Percentiles rank a stretch among this genome's conserved stretches.
Evolutionary conservation across 2,888 invertebrate genomes (phyloP).

Genomic region (Arge pagana): DNA sequence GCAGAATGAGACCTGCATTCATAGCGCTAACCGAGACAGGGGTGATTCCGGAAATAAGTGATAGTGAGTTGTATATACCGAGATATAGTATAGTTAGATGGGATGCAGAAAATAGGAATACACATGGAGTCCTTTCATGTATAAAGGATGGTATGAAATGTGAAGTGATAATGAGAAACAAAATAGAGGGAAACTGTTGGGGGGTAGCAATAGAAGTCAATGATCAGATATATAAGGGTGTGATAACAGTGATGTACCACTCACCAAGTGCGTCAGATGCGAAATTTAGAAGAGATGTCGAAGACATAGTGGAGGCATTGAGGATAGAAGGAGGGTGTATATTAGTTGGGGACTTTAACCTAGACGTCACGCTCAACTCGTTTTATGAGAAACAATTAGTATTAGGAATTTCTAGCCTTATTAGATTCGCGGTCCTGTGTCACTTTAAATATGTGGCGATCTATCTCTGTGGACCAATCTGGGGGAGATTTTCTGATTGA

Average conservation of each 20-base stretch:
- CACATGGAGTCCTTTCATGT: constrained; percentile 5
- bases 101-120: constrained; percentile 16
- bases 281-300: constrained; percentile 22
- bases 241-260: constrained; percentile 22
- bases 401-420: constrained; percentile 9
- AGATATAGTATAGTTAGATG: constrained; percentile 22
- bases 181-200: constrained; percentile 17
- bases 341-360: constrained; percentile 20
- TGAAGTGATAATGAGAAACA: not conserved
- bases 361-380: constrained; percentile 3
- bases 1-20: constrained; percentile 18
- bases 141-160: constrained; percentile 10
- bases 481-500: too few species aligned
- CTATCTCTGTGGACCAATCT: too few species aligned
- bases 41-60: constrained; percentile 18
- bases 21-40: constrained; percentile 21
- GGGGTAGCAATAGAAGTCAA: constrained; percentile 22
- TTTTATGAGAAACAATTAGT: constrained; percentile 20
- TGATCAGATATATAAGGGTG: constrained; percentile 23
- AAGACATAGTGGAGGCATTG: constrained; percentile 12
- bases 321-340: constrained; percentile 21
- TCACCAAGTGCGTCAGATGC: constrained; percentile 30
- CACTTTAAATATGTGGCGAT: too few species aligned
- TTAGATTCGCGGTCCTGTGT: too few species aligned
- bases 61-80: constrained; percentile 21